phyloP scores from a whole-genome alignment of 1,140 invertebrate species.

The Trichogramma pretiosum region DNA sequence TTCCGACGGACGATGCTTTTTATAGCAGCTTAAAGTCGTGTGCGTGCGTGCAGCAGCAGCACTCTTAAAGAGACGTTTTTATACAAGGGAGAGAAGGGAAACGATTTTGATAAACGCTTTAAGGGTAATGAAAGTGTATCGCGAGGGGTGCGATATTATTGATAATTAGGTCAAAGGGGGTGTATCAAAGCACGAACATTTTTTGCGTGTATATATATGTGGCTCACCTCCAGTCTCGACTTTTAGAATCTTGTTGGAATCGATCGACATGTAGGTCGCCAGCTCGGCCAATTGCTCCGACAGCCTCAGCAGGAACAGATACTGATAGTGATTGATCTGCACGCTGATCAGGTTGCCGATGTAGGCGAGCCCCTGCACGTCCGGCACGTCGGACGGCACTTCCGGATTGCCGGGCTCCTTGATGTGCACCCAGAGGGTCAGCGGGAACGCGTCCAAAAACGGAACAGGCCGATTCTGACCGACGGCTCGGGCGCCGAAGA shows the following conservation, averaged over 20 bases:
- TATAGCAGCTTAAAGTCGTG: too few relatives aligned
- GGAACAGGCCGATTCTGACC: conserved; percentile 67
- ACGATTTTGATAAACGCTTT: too few relatives aligned
- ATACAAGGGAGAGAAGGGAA: too few relatives aligned
- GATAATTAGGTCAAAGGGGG: too few relatives aligned
- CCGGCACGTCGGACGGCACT: conserved; percentile 34
- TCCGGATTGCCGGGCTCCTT: conserved; percentile 22
- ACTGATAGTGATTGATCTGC: conserved; percentile 89
- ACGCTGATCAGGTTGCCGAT: conserved; percentile 71
- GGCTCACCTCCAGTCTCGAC: conserved; percentile 35
- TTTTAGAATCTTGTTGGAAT: conserved; percentile 63
- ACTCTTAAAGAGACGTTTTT: too few relatives aligned
- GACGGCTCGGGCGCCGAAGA: conserved; percentile 68
- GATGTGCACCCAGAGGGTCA: conserved; percentile 69
- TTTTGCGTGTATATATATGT: too few relatives aligned
- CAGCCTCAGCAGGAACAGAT: conserved; percentile 76
- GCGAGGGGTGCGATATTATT: neutral
- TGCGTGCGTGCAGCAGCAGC: too few relatives aligned
- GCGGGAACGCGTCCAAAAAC: conserved; percentile 81
- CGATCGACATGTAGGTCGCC: conserved; percentile 68
- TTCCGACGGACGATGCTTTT: too few relatives aligned
- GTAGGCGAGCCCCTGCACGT: conserved; percentile 62
- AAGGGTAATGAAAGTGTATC: too few relatives aligned
- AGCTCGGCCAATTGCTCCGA: conserved; percentile 74
- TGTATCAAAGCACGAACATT: too few relatives aligned